Base-by-base conservation (phyloP, 2,797 vertebrate species). In the Pelochelys cantorii region DNA sequence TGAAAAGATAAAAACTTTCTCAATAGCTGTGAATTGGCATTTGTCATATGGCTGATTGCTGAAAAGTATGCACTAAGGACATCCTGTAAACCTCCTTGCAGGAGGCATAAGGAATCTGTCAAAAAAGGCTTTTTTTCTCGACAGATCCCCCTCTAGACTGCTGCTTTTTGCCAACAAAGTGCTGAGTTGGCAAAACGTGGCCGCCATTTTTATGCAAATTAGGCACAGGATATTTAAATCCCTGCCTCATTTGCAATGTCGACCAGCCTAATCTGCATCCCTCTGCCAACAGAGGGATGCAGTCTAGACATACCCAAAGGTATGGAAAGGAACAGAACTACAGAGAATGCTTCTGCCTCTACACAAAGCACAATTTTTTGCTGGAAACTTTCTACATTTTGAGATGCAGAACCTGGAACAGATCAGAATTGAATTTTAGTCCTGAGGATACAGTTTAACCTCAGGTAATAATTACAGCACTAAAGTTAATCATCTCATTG, bases 401-500 rank as follows among this genome's bases (percentile, higher is more conserved):
- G 68, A 84, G 79, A 68, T 56, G 5, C 31, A 82, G 75, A 89
- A 53, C 54, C 54, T 90, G 86, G 54, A 96, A 86, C 12, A 88
- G 92, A 90, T 90, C 92, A 91, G 88, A 84, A 80, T 89, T 96
- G 93, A 96, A 97, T 96, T 96, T 82, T 95, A 5, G 83, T 93
- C 34, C 59, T 90, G n/a, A 94, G 55, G 83, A 83, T 96, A 85
- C 52, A 92, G 57, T 95, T 97, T 97, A 95, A 94, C 82, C 80
- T 93, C 17, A 65, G 85, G 60, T 83, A 81, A 86, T 97, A 92
- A 97, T 97, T 96, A 96, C 84, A 94, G 53, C 54, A 95, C 14
- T 96, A 95, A 97, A 97, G 86, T 92, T 97, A 97, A 97, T 97
- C 91, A 95, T 94, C 94, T 97, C 59, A 93, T 97, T 96, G 94